Evolutionary conservation across 1,140 invertebrate genomes (phyloP).

Genomic region (Augochlora pura): DNA sequence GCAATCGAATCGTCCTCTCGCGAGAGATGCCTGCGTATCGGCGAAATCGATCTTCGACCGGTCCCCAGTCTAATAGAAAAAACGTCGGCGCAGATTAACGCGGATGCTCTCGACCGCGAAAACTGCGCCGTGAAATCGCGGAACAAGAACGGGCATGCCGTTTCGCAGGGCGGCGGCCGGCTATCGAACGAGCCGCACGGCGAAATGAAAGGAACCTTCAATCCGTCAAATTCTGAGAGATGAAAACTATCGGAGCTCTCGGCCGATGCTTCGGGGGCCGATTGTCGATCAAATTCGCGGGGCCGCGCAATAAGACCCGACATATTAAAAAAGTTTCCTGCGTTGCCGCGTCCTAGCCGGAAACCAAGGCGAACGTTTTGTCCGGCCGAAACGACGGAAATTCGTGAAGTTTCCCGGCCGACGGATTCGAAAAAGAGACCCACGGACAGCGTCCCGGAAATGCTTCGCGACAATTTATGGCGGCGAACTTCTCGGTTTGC

Average conservation of each 20-base stretch:
- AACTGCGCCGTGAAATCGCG: constrained; percentile 19
- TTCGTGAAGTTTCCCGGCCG: neutral
- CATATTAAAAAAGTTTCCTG: constrained; percentile 39
- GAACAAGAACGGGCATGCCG: neutral
- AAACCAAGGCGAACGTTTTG: neutral
- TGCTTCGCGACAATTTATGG: neutral
- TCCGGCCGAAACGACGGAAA: neutral
- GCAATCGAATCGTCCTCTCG: too few relatives aligned
- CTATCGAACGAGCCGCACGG: constrained; percentile 1
- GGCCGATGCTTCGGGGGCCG: neutral
- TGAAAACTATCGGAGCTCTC: constrained; percentile 13
- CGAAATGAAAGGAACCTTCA: constrained; percentile 14
- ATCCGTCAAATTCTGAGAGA: constrained; percentile 33
- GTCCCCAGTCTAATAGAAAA: constrained; percentile 11
- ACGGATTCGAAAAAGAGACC: neutral
- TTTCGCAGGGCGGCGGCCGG: neutral
- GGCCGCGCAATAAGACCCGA: neutral
- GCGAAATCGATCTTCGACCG: neutral
- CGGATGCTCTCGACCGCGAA: constrained; percentile 8
- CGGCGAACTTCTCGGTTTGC: neutral
- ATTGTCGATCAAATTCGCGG: constrained; percentile 7
- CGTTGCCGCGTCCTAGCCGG: neutral
- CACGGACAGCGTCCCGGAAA: neutral
- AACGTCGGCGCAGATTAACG: constrained; percentile 25
- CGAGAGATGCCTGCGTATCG: neutral